Conservation (phyloP, 92 coral and sea anemone genomes). For the Phenganax stokvisi region DNA sequence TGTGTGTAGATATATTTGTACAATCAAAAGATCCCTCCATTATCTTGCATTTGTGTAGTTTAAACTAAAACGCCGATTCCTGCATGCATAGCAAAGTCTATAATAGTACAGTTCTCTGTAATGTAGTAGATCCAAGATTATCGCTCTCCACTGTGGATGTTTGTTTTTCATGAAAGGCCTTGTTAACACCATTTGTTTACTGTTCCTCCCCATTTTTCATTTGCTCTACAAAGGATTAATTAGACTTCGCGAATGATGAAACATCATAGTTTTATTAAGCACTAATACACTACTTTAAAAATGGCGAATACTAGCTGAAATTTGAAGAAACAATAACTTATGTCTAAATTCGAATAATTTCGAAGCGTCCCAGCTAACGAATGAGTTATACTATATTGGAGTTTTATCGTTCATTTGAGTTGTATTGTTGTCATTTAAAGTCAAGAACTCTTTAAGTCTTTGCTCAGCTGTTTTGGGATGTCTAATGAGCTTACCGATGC, state of each 20-base stretch:
- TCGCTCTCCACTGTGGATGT: background rate
- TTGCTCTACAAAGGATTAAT: constrained; percentile 10
- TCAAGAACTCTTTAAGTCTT: background rate
- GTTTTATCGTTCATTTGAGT: background rate
- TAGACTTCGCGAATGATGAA: constrained; percentile 12
- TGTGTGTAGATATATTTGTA: background rate
- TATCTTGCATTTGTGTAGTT: no score
- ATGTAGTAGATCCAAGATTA: no score
- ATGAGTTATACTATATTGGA: background rate
- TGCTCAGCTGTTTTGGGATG: background rate
- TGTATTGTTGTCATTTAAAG: constrained; percentile 16
- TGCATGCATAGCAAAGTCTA: no score
- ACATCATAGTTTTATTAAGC: background rate
- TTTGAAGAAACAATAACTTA: background rate
- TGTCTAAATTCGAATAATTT: constrained; percentile 1
- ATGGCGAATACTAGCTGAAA: background rate
- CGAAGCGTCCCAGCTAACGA: constrained; percentile 4
- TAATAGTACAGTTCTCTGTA: no score
- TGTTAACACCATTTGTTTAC: constrained; percentile 31
- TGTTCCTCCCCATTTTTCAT: constrained; percentile 16
- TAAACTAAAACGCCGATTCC: no score
- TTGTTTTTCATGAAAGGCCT: constrained; percentile 23
- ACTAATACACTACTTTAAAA: background rate
- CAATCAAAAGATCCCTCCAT: no score
- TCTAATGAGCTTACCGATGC: background rate